Evolutionary conservation across 2,797 vertebrate genomes (phyloP), one percentile per base, ranked within the genome.

Genomic region (Myotis pilosus): DNA sequence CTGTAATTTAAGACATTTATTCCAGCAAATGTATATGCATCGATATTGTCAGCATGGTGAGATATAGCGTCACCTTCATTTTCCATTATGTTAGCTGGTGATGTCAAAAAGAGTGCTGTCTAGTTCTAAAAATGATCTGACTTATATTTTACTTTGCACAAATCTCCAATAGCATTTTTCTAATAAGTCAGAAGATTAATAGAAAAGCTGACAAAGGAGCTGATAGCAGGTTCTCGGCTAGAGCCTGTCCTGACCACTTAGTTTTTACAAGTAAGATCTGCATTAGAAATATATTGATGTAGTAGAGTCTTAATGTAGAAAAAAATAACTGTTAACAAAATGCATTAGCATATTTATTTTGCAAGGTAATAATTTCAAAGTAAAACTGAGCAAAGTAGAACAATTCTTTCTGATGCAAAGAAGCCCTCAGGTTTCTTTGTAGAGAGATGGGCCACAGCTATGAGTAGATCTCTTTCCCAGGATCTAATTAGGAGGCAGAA

Each of bases 301-400:
- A 66, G 16, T 33, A 55, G 51, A 47, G 20, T 55, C 38, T 91
- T 86, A 51, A 64, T 23, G 53, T 81, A 86, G 5, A 13, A 92
- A 49, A 69, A 44, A 38, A 9, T 30, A 66, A 66, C 51, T n/a
- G 44, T 85, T 64, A 57, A 68, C 16, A 86, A 87, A 66, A 68
- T 76, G 10, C 22, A 38, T 92, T 53, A 41, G 19, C 15, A 33
- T 87, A 95, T 95, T 87, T 60, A 83, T 78, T 25, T 79, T 91
- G 8, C 6, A 66, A 33, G 83, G 85, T 81, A 53, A 83, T 75
- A 85, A 28, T 89, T 68, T 82, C 44, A 75, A 79, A 30, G 17
- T 87, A 76, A 93, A 94, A 92, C 3, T 30, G 49, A 92, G 17
- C 22, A 62, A 82, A 53, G 22, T 23, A 57, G 89, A 91, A 20